Conservation (phyloP, 2,888 invertebrate species). For the Agrochola lota region DNA sequence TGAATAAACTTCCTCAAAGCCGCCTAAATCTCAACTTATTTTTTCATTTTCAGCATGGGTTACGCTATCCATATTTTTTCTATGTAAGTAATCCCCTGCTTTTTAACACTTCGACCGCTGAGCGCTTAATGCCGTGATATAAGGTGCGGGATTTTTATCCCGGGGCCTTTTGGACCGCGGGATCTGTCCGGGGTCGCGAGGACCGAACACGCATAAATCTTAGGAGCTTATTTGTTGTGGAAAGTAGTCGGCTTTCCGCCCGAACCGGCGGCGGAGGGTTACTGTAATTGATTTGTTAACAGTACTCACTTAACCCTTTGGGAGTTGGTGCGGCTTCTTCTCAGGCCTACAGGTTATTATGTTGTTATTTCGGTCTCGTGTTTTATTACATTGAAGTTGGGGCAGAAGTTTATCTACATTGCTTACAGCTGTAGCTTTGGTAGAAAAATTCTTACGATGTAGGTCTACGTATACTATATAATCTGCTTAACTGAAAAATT, state of each 20-base stretch:
- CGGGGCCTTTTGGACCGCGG: conserved; percentile 58
- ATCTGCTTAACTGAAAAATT: no score
- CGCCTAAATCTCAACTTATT: conserved; percentile 37
- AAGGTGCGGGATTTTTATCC: conserved; percentile 74
- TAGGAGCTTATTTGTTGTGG: conserved; percentile 76
- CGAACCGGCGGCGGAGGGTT: conserved; percentile 53
- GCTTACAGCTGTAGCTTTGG: not conserved
- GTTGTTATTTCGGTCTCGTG: conserved; percentile 21
- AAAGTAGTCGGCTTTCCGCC: conserved; percentile 69
- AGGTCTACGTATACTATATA: no score
- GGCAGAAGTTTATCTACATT: not conserved
- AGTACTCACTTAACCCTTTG: conserved; percentile 65
- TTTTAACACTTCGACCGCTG: conserved; percentile 63
- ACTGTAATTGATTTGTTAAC: conserved; percentile 72
- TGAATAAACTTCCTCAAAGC: conserved; percentile 9
- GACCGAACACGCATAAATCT: conserved; percentile 74
- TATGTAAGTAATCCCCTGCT: conserved; percentile 50
- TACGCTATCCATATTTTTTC: conserved; percentile 43
- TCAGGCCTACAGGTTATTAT: conserved; percentile 49
- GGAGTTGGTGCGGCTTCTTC: conserved; percentile 38
- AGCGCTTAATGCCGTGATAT: conserved; percentile 76
- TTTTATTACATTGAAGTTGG: conserved; percentile 36
- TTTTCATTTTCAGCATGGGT: conserved; percentile 35
- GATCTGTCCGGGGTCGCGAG: conserved; percentile 51
- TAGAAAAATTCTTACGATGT: no score